Evolutionary conservation across 2,113 vertebrate species (phyloP).

Genomic region (Vidua chalybeata): DNA sequence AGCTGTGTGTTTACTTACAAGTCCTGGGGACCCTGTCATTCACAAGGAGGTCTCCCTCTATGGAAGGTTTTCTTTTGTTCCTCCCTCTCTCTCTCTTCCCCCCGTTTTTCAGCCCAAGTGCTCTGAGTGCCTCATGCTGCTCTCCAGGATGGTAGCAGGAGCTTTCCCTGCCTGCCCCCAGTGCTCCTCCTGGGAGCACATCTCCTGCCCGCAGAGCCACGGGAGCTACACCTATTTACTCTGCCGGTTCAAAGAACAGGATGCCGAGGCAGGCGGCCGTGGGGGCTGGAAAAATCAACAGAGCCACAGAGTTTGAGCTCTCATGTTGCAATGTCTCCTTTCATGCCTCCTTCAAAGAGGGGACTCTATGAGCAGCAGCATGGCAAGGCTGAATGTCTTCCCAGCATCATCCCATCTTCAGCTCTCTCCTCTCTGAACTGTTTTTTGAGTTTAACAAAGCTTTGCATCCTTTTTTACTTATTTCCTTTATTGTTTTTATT

Average conservation of each 20-base stretch:
- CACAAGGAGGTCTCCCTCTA: background rate
- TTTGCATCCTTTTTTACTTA: background rate
- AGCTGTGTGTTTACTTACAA: background rate
- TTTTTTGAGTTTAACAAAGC: background rate
- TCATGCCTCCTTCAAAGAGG: background rate
- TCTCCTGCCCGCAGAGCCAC: background rate
- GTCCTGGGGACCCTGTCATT: background rate
- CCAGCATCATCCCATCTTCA: background rate
- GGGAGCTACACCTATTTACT: background rate
- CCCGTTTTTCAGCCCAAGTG: background rate
- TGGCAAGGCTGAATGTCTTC: accelerated
- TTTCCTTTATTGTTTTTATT: background rate
- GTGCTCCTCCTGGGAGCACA: background rate
- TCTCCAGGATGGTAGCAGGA: background rate
- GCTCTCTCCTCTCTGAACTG: background rate
- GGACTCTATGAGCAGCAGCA: background rate
- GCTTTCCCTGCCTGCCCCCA: background rate
- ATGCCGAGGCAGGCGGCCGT: background rate
- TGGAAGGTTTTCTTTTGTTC: background rate
- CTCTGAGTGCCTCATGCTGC: background rate
- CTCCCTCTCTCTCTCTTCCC: background rate
- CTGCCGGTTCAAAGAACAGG: background rate
- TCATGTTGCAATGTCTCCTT: background rate
- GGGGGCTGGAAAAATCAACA: slow-evolving; percentile 26
- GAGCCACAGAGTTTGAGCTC: background rate